Conservation (phyloP, 2,113 vertebrate genomes). For the Odocoileus hemionus region DNA sequence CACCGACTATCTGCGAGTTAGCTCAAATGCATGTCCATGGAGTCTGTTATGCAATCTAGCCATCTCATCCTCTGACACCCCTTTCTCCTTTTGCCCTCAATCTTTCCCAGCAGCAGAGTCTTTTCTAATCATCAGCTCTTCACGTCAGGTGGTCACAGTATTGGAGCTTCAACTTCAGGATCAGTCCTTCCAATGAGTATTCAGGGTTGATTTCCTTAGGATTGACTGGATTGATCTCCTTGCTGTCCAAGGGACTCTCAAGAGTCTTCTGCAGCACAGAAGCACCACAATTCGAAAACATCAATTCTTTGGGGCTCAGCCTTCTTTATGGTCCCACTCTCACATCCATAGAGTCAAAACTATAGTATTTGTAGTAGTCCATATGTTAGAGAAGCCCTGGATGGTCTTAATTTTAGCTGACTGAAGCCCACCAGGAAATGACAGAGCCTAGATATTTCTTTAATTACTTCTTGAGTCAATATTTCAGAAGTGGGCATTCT, state of each 20-base stretch:
- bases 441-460: background rate
- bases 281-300: background rate
- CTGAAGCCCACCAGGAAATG: background rate
- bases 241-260: background rate
- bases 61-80: background rate
- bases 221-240: background rate
- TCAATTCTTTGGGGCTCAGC: background rate
- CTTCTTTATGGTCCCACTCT: background rate
- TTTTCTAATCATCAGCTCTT: background rate
- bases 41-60: background rate
- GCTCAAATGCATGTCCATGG: background rate
- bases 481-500: background rate
- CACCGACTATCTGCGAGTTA: fast-evolving
- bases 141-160: background rate
- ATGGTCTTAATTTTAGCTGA: background rate
- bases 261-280: background rate
- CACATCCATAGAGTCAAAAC: background rate
- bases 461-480: background rate
- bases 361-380: background rate
- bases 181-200: background rate
- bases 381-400: background rate
- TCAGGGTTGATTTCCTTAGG: background rate
- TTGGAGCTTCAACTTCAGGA: background rate
- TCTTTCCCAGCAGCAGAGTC: background rate
- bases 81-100: background rate